Base-by-base conservation (phyloP, 2,888 invertebrate species). In the Chloroclysta siterata region DNA sequence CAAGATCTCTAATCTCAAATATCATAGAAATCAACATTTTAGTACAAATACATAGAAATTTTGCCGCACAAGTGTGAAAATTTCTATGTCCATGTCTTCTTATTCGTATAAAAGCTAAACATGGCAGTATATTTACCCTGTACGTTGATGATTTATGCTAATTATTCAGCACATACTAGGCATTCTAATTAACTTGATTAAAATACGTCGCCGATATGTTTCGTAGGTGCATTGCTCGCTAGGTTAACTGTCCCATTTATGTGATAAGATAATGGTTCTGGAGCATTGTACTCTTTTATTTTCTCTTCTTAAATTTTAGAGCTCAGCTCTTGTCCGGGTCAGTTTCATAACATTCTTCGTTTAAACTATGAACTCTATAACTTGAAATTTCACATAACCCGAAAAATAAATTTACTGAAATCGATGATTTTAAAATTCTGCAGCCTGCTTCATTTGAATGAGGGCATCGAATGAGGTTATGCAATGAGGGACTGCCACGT, bases 401-500 rank as follows among this genome's bases (percentile, higher is more conserved):
- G 22, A 22, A 2, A 2, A 2, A 2, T 22, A 2, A 2, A 1
- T 6, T 33, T 33, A 14, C 10, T 36, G 46, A 41, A 39, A 51
- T 36, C n/a, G 15, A n/a, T 46, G 13, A 15, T 39, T 46, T 41
- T 39, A 14, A 41, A 48, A 57, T 22, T 54, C 47, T 61, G 52
- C 56, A 48, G 65, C 15, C 54, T 58, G 55, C 60, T 44, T 65
- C 22, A 39, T 54, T 51, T 7, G n/a, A 60, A 65, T 39, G 60
- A 48, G 62, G 55, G 52, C 65, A 55, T 51, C 46, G 50, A 66
- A 61, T 50, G 79, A 89, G 87, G 89, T 91, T 92, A 92, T 91
- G 89, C 89, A 91, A 92, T 82, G 87, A 84, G 88, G 84, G 69
- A 73, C 65, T 72, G 84, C 89, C 92, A 91, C 91, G 91, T 92